Base-by-base conservation (phyloP, 2,888 invertebrate species). In the Habrosyne pyritoides region DNA sequence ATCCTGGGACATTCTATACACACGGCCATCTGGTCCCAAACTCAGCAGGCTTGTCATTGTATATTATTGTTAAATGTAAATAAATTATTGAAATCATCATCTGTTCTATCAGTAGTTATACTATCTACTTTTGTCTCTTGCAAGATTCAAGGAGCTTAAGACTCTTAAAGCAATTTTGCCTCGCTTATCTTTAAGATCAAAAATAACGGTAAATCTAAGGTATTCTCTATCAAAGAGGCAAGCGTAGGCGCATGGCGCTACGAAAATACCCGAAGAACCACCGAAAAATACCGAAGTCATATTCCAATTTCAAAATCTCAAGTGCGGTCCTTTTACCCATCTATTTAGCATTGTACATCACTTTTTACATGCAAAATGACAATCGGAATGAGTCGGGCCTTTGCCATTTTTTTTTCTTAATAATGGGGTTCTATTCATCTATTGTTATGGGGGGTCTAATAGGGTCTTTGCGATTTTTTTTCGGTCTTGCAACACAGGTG, bases 371-470 rank as follows among this genome's bases (percentile, higher is more conserved):
- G 63, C 62, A 69, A 81, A 79, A 77, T 81, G 86, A 85, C 86
- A 86, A 77, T 77, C 76, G 71, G 69, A 78, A 76, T 72, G 69
- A 66, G 67, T 63, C 77, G 79, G 77, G 68, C 59, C 79, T 82
- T 84, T 86, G 86, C 84, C 57, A 84, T 75, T 86, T 86, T 86
- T 81, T 84, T 85, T 68, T 58, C 55, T 56, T 55, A 54, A 75
- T 81, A 74, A 80, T 76, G 72, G 69, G 66, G 59, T 64, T 63
- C 76, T 80, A 83, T 86, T 84, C 75, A 75, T 54, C 80, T 60
- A 73, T 88, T 87, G 86, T 87, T 78, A 80, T 62, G 81, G 81
- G 86, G 82, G 86, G 87, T 86, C 86, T 78, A 69, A 73, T 76
- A 77, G 33, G 33, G 69, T 61, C 72, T 70, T 81, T 81, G 81